A percentile compares a stretch with the other conserved stretches of the same genome.
Conservation (phyloP, 1,140 invertebrate genomes). For the Meloidogyne floridensis region DNA sequence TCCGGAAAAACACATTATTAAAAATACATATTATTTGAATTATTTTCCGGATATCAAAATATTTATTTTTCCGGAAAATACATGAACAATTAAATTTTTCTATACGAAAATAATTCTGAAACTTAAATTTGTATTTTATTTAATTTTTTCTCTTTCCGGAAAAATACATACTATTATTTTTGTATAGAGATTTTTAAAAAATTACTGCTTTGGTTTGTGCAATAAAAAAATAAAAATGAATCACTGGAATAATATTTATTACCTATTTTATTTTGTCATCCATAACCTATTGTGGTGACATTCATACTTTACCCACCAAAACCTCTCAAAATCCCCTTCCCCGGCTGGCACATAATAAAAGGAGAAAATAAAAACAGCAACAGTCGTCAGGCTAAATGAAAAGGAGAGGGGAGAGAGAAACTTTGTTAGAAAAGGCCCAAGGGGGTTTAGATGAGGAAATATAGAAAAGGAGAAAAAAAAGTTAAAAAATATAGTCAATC, state of each 20-base stretch:
- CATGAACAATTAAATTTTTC: no score
- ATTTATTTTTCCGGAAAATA: no score
- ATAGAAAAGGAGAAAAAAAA: background rate
- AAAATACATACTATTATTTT: no score
- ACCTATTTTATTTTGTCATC: background rate
- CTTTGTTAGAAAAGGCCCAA: background rate
- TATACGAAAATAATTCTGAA: no score
- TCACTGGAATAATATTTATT: background rate
- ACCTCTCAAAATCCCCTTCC: background rate
- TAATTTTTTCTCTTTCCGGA: no score
- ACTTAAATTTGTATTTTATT: no score
- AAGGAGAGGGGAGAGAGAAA: background rate
- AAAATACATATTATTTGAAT: no score
- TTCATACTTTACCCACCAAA: background rate
- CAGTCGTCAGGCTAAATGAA: background rate
- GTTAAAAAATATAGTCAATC: background rate
- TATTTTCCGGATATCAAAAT: no score
- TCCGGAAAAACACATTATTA: no score
- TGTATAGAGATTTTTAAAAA: no score
- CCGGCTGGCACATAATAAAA: constrained; percentile 5
- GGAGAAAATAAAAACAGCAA: background rate
- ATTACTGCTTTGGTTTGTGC: no score
- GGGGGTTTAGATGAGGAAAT: background rate
- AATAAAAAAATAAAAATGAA: no score
- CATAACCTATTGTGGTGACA: background rate